Evolutionary conservation across 2,888 invertebrate genomes (phyloP).

Genomic region (Anthoptus insignis): DNA sequence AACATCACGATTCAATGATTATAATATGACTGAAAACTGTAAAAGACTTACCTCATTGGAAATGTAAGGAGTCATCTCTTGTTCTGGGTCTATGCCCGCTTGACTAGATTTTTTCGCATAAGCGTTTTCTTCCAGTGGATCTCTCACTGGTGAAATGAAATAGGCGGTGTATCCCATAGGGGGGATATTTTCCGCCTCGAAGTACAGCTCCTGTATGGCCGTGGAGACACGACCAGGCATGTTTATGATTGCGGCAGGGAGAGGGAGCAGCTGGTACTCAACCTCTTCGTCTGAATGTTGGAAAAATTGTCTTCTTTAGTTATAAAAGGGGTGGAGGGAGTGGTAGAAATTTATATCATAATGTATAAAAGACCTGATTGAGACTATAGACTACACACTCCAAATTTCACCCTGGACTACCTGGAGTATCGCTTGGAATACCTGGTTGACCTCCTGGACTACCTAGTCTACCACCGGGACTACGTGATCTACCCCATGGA

Average conservation of each 20-base stretch:
- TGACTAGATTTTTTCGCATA: constrained; percentile 54
- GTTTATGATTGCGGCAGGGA: constrained; percentile 81
- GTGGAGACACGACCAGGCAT: constrained; percentile 88
- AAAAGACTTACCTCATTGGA: constrained; percentile 69
- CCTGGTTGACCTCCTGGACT: too few species aligned
- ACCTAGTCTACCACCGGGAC: too few species aligned
- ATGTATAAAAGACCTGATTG: too few species aligned
- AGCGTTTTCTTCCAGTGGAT: constrained; percentile 70
- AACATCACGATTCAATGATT: too few species aligned
- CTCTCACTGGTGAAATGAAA: constrained; percentile 69
- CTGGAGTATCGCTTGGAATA: too few species aligned
- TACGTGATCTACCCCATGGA: too few species aligned
- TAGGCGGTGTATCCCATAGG: constrained; percentile 83
- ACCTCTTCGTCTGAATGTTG: constrained; percentile 70
- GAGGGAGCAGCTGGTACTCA: constrained; percentile 83
- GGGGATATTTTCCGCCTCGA: constrained; percentile 81
- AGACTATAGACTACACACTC: too few species aligned
- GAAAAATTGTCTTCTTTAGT: background rate
- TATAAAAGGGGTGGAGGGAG: too few species aligned
- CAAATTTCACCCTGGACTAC: too few species aligned
- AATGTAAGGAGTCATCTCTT: constrained; percentile 65
- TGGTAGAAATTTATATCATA: background rate
- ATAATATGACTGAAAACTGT: too few species aligned
- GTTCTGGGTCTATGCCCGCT: constrained; percentile 54
- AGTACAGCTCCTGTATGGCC: constrained; percentile 88